phyloP scores from a whole-genome alignment of 1,140 invertebrate genomes.

The Meloidogyne exigua region DNA sequence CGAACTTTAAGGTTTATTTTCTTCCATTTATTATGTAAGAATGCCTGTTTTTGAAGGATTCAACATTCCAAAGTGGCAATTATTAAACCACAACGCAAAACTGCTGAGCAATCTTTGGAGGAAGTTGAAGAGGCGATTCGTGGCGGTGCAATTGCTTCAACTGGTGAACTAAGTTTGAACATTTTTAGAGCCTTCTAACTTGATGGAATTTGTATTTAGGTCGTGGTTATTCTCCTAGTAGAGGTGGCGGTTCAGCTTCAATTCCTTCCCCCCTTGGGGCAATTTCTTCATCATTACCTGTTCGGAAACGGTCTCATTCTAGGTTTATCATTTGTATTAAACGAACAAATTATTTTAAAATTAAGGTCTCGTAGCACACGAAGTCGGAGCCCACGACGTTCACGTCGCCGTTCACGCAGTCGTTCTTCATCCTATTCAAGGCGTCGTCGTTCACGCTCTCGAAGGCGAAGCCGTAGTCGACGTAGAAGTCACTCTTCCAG shows the following conservation, averaged over 20 bases:
- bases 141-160: constrained; percentile 37
- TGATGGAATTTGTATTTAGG: background rate
- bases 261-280: background rate
- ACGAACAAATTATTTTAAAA: background rate
- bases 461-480: constrained; percentile 26
- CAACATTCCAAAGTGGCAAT: constrained; percentile 62
- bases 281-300: background rate
- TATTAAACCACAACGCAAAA: constrained; percentile 62
- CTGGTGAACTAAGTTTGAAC: constrained; percentile 7
- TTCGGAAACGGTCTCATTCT: constrained; percentile 2
- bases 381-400: background rate
- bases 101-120: constrained; percentile 60
- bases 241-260: background rate
- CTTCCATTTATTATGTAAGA: background rate
- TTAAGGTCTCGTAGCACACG: background rate
- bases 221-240: constrained; percentile 21
- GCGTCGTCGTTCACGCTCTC: constrained; percentile 44
- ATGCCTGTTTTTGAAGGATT: constrained; percentile 46
- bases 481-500: constrained; percentile 3
- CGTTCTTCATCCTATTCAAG: constrained; percentile 36
- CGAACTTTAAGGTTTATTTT: constrained; percentile 66
- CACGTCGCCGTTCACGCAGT: constrained; percentile 17
- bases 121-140: constrained; percentile 62
- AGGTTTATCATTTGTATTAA: too few relatives aligned
- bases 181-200: background rate